These are phyloP conservation scores for Micoletzkya japonica DNA, from an alignment of 2,888 invertebrate species.

Conservation along the genomic window DNA sequence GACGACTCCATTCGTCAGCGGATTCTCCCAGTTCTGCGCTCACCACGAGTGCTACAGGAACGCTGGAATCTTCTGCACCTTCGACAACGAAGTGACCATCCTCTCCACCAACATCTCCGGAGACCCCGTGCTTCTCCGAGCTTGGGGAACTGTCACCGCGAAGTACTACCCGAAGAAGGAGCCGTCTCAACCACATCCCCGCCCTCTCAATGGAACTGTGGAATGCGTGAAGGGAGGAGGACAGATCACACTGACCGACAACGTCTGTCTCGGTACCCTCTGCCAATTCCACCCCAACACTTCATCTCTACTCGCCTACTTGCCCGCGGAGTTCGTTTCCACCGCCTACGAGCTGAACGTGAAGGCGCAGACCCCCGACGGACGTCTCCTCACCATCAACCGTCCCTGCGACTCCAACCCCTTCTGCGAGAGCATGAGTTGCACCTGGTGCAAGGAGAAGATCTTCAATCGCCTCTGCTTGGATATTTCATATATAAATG, in stretches of 20 bases:
- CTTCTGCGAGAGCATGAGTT: conserved; percentile 19
- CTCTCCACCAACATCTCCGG: background rate
- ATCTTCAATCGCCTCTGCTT: background rate
- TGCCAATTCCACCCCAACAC: conserved; percentile 10
- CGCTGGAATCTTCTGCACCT: conserved; percentile 4
- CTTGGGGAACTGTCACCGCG: conserved; percentile 1
- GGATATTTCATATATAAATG: too few species aligned
- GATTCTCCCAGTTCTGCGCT: conserved; percentile 15
- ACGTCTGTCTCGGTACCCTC: conserved; percentile 5
- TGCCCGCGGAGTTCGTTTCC: conserved; percentile 15
- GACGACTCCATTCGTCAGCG: background rate
- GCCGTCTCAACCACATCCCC: too few species aligned
- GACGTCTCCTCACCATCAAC: background rate
- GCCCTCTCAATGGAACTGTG: background rate
- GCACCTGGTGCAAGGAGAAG: conserved; percentile 8
- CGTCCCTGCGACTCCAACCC: background rate
- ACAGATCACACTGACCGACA: background rate
- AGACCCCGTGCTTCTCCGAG: background rate
- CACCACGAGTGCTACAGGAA: background rate
- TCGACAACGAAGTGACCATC: conserved; percentile 7
- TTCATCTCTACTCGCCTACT: background rate
- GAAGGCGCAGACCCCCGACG: background rate
- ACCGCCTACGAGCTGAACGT: conserved; percentile 1
- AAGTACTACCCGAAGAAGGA: conserved; percentile 25
- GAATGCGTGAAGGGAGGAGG: conserved; percentile 21